phyloP scores from a whole-genome alignment of 2,797 vertebrate genomes.

The Ctenochaetus hawaiiensis region DNA sequence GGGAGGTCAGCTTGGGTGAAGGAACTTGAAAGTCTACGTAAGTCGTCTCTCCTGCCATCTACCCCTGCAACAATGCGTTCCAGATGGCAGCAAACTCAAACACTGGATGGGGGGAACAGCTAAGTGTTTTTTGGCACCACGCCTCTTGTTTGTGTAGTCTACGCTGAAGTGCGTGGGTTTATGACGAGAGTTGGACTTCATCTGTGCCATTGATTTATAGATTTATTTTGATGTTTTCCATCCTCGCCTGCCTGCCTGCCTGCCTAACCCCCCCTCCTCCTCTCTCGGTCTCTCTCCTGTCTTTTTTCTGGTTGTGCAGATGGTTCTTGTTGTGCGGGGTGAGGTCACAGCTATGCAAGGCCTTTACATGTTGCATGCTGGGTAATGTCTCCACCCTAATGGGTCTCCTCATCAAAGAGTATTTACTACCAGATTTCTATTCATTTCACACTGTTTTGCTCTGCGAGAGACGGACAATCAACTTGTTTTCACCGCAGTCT shows the following conservation, averaged over 20 bases:
- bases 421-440: conserved; percentile 30
- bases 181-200: conserved; percentile 43
- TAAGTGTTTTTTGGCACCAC: conserved; percentile 58
- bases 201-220: conserved; percentile 66
- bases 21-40: conserved; percentile 28
- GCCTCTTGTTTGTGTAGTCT: conserved; percentile 72
- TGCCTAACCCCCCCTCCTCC: conserved; percentile 22
- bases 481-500: conserved; percentile 9
- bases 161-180: conserved; percentile 45
- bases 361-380: conserved; percentile 53
- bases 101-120: conserved; percentile 54
- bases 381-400: conserved; percentile 59
- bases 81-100: conserved; percentile 64
- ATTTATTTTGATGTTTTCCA: conserved; percentile 62
- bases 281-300: conserved; percentile 27
- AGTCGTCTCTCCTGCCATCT: conserved; percentile 37
- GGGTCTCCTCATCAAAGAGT: conserved; percentile 37
- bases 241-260: conserved; percentile 20
- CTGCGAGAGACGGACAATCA: not conserved
- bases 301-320: conserved; percentile 47
- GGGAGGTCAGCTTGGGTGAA: conserved; percentile 45
- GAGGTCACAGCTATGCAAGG: conserved; percentile 69
- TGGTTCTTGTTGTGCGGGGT: conserved; percentile 69
- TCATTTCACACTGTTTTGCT: conserved; percentile 23
- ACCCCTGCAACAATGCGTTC: conserved; percentile 51